Evolutionary conservation across 2,113 vertebrate genomes (phyloP), one percentile per base, ranked within the genome.

Genomic region (Scortum barcoo): DNA sequence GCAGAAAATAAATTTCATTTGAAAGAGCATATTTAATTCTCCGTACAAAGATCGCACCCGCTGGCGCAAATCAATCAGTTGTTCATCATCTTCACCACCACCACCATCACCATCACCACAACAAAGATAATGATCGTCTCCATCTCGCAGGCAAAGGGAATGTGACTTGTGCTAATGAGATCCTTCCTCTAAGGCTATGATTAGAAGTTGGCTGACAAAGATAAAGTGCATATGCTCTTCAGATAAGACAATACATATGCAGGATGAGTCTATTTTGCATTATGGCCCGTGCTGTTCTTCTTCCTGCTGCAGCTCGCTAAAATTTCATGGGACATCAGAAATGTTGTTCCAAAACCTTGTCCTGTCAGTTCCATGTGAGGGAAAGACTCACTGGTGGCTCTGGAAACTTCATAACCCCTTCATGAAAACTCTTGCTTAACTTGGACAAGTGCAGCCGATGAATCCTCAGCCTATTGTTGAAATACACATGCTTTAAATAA

Each of bases 1-100:
- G 90, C 76, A 33, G 68, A 88, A 89, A 91, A 93, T 84, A 88
- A 88, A 91, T 90, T 91, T 87, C 53, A 87, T 90, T 90, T 89
- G 82, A 93, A 92, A 89, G 82, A 90, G 88, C 90, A 93, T 91
- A 87, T 87, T 91, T 91, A 93, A 93, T 91, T 91, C 60, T 79
- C 71, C 17, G 78, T 87, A 90, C 89, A 92, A 89, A 88, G 88
- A 90, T 87, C 40, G 2, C 51, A 84, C 84, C 90, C 82, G 7
- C 85, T 89, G 89, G 92, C 90, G 85, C 80, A 90, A 91, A 93
- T 93, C 93, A 91, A 93, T 94, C 92, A 86, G 87, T 46, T 82
- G 86, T 71, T 91, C 87, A 90, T 93, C 88, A 91, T 88, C 86
- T 72, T 90, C 87, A 51, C 85, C 86, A 66, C 38, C 72, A 85